These are phyloP conservation scores for Lasioglossum leucozonium DNA, from an alignment of 2,888 invertebrate genomes.

Conservation along the genomic window DNA sequence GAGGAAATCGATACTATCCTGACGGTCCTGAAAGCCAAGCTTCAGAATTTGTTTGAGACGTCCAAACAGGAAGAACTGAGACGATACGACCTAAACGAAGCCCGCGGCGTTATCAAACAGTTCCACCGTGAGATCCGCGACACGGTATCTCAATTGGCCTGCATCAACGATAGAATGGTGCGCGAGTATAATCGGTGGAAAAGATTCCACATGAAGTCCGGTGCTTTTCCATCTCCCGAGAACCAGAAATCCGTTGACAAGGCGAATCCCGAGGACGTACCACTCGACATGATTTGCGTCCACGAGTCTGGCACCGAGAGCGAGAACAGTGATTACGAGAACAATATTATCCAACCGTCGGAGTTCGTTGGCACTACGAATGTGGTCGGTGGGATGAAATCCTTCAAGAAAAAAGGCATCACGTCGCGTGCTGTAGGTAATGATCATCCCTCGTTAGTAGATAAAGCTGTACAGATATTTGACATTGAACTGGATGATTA, in stretches of 20 bases:
- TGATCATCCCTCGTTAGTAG: slow-evolving; percentile 40
- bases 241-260: neutral
- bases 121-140: slow-evolving; percentile 73
- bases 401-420: slow-evolving; percentile 69
- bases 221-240: neutral
- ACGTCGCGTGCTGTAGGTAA: slow-evolving; percentile 70
- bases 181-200: slow-evolving; percentile 74
- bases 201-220: slow-evolving; percentile 10
- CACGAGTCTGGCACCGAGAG: slow-evolving; percentile 74
- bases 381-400: slow-evolving; percentile 59
- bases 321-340: slow-evolving; percentile 47
- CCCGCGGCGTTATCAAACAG: slow-evolving; percentile 65
- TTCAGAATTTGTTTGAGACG: slow-evolving; percentile 40
- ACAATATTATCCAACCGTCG: slow-evolving; percentile 40
- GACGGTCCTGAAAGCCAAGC: slow-evolving; percentile 63
- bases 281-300: slow-evolving; percentile 78
- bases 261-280: slow-evolving; percentile 31
- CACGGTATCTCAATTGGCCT: slow-evolving; percentile 71
- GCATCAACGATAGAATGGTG: slow-evolving; percentile 77
- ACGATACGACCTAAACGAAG: slow-evolving; percentile 30
- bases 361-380: slow-evolving; percentile 44
- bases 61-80: slow-evolving; percentile 52
- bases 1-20: slow-evolving; percentile 75
- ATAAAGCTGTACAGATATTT: slow-evolving; percentile 76
- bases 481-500: slow-evolving; percentile 75